These are phyloP conservation scores for Eugnorisma glareosa DNA, from an alignment of 2,888 invertebrate genomes.

Conservation along the genomic window DNA sequence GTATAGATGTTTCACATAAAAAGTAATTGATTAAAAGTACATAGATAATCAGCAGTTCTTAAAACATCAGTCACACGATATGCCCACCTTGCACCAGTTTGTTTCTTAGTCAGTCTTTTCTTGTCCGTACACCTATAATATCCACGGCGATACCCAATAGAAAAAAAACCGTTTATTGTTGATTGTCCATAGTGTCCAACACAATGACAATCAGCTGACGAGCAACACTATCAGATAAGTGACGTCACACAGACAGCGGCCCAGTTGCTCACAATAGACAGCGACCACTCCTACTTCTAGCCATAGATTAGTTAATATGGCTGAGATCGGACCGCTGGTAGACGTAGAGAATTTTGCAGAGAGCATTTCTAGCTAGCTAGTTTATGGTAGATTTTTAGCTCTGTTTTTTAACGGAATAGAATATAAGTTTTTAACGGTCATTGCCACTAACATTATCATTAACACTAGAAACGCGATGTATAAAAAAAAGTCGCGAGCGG, in stretches of 20 bases:
- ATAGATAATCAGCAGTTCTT: neutral
- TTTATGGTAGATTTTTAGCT: neutral
- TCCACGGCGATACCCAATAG: neutral
- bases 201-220: conserved; percentile 52
- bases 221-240: conserved; percentile 43
- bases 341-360: neutral
- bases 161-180: neutral
- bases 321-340: conserved; percentile 10
- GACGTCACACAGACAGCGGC: conserved; percentile 54
- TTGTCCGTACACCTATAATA: neutral
- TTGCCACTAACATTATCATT: too few species aligned
- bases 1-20: too few species aligned
- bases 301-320: conserved; percentile 38
- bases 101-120: neutral
- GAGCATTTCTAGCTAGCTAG: neutral
- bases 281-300: conserved; percentile 47
- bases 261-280: conserved; percentile 66
- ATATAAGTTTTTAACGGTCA: too few species aligned
- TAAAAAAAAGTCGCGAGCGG: too few species aligned
- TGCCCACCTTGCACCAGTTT: neutral
- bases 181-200: conserved; percentile 24
- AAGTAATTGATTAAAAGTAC: too few species aligned
- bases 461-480: too few species aligned
- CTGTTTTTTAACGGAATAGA: neutral
- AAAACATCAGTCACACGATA: neutral